phyloP scores from a whole-genome alignment of 2,113 vertebrate species.

The Sapajus apella region DNA sequence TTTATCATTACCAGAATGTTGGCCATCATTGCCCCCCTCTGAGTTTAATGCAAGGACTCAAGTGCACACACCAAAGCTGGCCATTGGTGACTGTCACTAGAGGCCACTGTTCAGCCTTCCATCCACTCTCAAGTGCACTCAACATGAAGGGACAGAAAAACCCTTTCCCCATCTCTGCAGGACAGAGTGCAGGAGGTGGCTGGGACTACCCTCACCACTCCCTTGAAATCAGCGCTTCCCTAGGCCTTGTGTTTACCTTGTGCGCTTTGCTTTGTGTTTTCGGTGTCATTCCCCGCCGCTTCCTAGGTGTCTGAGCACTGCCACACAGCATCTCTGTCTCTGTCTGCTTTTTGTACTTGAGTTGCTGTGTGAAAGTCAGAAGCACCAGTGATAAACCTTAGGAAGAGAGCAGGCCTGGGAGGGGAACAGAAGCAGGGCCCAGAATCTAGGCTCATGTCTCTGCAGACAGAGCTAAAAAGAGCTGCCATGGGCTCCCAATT shows the following conservation, averaged over 20 bases:
- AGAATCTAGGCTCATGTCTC: not conserved
- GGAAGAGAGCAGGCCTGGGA: not conserved
- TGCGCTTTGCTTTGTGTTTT: conserved; percentile 87
- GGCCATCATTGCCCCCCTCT: not conserved
- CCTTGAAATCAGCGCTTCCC: fast-evolving
- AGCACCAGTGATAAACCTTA: not conserved
- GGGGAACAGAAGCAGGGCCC: not conserved
- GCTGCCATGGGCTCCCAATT: not conserved
- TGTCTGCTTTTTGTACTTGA: conserved; percentile 92
- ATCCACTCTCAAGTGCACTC: not conserved
- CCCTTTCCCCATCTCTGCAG: not conserved
- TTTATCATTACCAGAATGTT: not conserved
- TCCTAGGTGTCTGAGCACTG: conserved; percentile 87
- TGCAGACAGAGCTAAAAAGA: fast-evolving
- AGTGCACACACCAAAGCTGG: not conserved
- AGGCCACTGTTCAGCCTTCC: not conserved
- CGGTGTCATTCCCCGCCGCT: conserved; percentile 84
- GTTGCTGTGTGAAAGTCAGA: conserved; percentile 84
- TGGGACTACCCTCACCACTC: not conserved
- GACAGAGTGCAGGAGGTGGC: not conserved
- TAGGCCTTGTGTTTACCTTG: conserved; percentile 82
- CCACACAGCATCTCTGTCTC: conserved; percentile 95
- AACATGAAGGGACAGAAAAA: not conserved
- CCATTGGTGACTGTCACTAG: too few relatives aligned
- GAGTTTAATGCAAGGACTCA: not conserved